phyloP scores from a whole-genome alignment of 2,888 invertebrate genomes.

The Melanostoma mellinum region DNA sequence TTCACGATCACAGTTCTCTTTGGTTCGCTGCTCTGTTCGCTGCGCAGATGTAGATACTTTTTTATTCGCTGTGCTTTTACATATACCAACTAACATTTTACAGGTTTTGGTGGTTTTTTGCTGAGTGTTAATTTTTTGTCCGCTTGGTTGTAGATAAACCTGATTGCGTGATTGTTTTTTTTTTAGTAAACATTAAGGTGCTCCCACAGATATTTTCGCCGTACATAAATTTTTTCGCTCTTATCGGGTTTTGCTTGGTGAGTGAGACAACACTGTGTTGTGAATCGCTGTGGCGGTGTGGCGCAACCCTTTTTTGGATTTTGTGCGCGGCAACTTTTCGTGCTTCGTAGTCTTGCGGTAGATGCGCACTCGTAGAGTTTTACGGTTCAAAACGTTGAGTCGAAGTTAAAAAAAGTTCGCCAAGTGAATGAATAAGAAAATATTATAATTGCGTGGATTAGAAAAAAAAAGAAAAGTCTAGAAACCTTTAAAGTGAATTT shows the following conservation, averaged over 20 bases:
- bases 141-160: neutral
- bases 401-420: conserved; percentile 54
- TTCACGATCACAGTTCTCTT: conserved; percentile 63
- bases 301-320: conserved; percentile 71
- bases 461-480: neutral
- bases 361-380: conserved; percentile 70
- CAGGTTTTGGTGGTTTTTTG: neutral
- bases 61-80: conserved; percentile 54
- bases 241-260: conserved; percentile 45
- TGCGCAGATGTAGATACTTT: conserved; percentile 53
- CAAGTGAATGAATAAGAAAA: conserved; percentile 32
- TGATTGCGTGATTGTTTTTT: conserved; percentile 9
- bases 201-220: conserved; percentile 62
- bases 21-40: conserved; percentile 62
- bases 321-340: conserved; percentile 59
- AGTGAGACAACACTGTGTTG: conserved; percentile 57
- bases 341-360: conserved; percentile 72
- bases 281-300: conserved; percentile 40
- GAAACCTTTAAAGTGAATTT: conserved; percentile 29
- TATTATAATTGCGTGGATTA: conserved; percentile 43
- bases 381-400: conserved; percentile 56
- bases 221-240: conserved; percentile 34
- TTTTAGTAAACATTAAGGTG: conserved; percentile 56
- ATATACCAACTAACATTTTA: neutral
- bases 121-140: conserved; percentile 10